Base-by-base conservation (phyloP, 2,888 invertebrate genomes). In the Thymelicus sylvestris region DNA sequence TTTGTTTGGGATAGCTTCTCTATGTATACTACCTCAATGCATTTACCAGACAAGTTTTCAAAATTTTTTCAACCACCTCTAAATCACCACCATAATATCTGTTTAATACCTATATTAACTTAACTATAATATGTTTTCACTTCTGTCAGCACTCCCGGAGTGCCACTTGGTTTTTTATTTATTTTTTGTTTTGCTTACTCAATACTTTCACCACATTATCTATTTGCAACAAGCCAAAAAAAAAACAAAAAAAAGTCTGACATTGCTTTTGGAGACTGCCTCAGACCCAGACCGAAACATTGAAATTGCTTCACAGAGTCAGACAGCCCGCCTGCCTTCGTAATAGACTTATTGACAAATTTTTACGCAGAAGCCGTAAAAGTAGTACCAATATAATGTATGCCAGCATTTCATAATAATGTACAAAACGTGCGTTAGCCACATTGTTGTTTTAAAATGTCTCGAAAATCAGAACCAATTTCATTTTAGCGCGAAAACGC, bases 251-350 rank as follows among this genome's bases (percentile, higher is more conserved):
- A n/a, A n/a, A n/a, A n/a, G 31, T 31, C 31, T 31, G 31, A 31
- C 31, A 52, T 7, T 19, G 1, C 6, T 19, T 52, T 50, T n/a
- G 7, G 48, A n/a, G 2, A 15, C 50, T 15, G 50, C 19, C 47
- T 3, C 5, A 13, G 12, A n/a, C 47, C 47, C 7, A 52, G 15
- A 15, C 19, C 15, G 50, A 44, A 44, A 19, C 50, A 19, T 7
- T 52, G 19, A 52, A 52, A 52, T 52, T 52, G 50, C 50, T 19
- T 52, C 50, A 52, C 19, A 19, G n/a, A n/a, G n/a, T n/a, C n/a
- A n/a, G 48, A 52, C 6, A 8, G 50, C 50, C 50, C 6, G 50
- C 15, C 19, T 7, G 19, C 15, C 7, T 52, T 52, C 15, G 7
- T 50, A 52, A 52, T 15, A 8, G 15, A 52, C 50, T 52, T 52